Conservation (phyloP, 2,888 invertebrate species). For the Cyclophora punctaria region DNA sequence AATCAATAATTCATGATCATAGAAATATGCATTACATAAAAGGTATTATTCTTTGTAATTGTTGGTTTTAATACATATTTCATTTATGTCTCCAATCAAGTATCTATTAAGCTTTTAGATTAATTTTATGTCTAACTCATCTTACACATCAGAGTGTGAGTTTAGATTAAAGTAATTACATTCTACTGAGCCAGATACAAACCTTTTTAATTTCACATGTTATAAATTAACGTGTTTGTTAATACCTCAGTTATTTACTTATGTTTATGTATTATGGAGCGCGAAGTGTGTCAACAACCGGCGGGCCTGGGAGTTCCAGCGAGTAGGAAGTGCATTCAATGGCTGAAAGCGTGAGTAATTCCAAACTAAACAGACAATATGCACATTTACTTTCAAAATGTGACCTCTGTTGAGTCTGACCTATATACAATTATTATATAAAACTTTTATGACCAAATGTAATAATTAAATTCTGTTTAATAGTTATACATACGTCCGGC, state of each 20-base stretch:
- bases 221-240: slow-evolving; percentile 11
- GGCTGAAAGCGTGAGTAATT: slow-evolving; percentile 46
- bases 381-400: slow-evolving; percentile 26
- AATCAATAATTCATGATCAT: slow-evolving; percentile 45
- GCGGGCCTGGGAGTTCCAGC: slow-evolving; percentile 1
- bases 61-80: slow-evolving; percentile 25
- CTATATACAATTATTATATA: too few relatives aligned
- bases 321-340: slow-evolving; percentile 36
- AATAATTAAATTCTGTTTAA: too few relatives aligned
- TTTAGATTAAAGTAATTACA: too few relatives aligned
- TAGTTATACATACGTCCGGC: too few relatives aligned
- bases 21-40: slow-evolving; percentile 32
- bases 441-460: too few relatives aligned
- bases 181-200: too few relatives aligned
- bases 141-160: too few relatives aligned
- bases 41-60: slow-evolving; percentile 24
- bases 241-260: slow-evolving; percentile 25
- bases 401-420: slow-evolving; percentile 2
- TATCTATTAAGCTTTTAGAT: too few relatives aligned
- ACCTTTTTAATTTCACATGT: too few relatives aligned
- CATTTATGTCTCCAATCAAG: slow-evolving; percentile 17
- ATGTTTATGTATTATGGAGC: slow-evolving; percentile 3
- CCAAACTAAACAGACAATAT: slow-evolving; percentile 21
- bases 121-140: too few relatives aligned
- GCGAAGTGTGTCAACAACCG: slow-evolving; percentile 37